Conservation (phyloP, 2,888 invertebrate species). For the Heliconius erato region DNA sequence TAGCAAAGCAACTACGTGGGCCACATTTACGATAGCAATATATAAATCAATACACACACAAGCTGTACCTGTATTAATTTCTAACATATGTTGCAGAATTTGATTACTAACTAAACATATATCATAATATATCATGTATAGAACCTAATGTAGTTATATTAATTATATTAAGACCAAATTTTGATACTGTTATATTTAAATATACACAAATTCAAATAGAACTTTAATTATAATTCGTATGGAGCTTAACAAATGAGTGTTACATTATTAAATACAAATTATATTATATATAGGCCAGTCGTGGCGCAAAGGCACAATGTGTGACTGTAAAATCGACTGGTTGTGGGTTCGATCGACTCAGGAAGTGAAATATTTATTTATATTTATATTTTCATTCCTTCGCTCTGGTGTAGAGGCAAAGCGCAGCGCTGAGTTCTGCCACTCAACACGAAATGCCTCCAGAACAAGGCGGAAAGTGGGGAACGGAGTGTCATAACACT, state of each 20-base stretch:
- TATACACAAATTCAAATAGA: background rate
- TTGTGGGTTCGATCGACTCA: too few species aligned
- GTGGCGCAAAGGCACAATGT: too few species aligned
- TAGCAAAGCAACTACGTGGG: too few species aligned
- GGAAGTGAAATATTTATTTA: too few species aligned
- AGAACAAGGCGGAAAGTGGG: too few species aligned
- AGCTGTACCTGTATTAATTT: constrained; percentile 8
- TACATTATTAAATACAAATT: background rate
- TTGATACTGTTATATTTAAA: background rate
- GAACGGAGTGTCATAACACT: too few species aligned
- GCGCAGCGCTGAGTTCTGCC: too few species aligned
- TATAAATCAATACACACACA: background rate
- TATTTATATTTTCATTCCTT: too few species aligned
- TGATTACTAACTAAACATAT: background rate
- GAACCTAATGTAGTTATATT: background rate
- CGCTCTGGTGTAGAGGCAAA: too few species aligned
- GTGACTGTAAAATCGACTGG: too few species aligned
- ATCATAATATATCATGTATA: background rate
- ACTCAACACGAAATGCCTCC: too few species aligned
- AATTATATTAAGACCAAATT: background rate
- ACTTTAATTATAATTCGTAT: background rate
- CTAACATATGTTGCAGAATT: background rate
- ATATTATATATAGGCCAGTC: too few species aligned
- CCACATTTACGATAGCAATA: background rate
- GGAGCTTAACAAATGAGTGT: background rate